Base-by-base conservation (phyloP, 1,140 invertebrate genomes). In the Bombus superbus region DNA sequence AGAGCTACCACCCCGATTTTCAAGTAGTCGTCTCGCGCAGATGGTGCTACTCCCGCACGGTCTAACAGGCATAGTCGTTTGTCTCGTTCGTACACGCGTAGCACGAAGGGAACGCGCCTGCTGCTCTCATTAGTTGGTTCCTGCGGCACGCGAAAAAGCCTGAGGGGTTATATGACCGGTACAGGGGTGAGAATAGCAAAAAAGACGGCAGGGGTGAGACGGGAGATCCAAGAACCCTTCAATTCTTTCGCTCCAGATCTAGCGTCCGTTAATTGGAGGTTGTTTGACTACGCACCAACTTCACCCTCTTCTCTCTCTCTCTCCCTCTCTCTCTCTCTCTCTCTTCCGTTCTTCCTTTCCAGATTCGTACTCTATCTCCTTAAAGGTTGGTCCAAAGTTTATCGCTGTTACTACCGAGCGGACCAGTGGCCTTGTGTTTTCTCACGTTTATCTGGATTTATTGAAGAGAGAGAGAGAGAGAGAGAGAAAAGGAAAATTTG, bases 231-330 rank as follows among this genome's bases (percentile, higher is more conserved):
- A 90, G 91, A 87, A 88, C 93, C 93, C 94, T 95, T 92, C 92
- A 94, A 93, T 92, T 92, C 91, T 94, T 93, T 93, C 92, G 92
- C 93, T 94, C 94, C 85, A 94, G 86, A 94, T 94, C 92, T 92
- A 90, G 69, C 89, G 89, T 92, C 92, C 92, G 93, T 94, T 94
- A 95, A 95, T 95, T 94, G 94, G 92, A 94, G 90, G 91, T 92
- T 91, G 89, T 85, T 87, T 90, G 88, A 88, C 85, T 90, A 90
- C 91, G 89, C 89, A 84, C 88, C 86, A 87, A 85, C 84, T 83
- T 72, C 80, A 44, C 76, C 47, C 83, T 73, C 57, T 66, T 32
- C 68, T n/a, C 32, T 71, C 42, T 32, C 47, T 3, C 10, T 35
- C 13, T 15, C 18, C 9, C 15, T 40, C 9, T 59, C 32, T 47